phyloP scores from a whole-genome alignment of 2,113 vertebrate species.

The Sturnus vulgaris region DNA sequence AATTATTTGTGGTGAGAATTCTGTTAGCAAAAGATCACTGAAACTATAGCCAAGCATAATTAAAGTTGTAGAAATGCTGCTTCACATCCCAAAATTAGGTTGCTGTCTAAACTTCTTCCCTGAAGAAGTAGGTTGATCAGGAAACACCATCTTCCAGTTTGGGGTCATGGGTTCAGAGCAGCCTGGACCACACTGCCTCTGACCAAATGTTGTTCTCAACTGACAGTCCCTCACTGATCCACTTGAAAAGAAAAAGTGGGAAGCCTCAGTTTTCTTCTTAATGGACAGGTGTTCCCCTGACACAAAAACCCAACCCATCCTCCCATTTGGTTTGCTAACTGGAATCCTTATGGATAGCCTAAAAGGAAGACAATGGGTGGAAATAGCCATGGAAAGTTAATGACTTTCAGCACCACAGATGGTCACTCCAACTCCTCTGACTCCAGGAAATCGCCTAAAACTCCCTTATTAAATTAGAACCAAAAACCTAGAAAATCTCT shows the following conservation, averaged over 20 bases:
- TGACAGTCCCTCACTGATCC: not conserved
- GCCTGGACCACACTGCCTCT: not conserved
- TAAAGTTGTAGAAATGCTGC: not conserved
- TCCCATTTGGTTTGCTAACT: not conserved
- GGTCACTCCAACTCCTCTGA: not conserved
- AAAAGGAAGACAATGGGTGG: slow-evolving; percentile 42
- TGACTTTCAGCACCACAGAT: slow-evolving; percentile 45
- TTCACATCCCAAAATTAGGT: not conserved
- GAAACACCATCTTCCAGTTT: not conserved
- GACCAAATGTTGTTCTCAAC: slow-evolving; percentile 35
- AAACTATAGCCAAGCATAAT: not conserved
- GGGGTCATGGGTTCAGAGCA: not conserved
- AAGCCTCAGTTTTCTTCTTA: not conserved
- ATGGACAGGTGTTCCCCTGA: slow-evolving; percentile 47
- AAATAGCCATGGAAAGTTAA: slow-evolving; percentile 43
- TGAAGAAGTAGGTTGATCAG: not conserved
- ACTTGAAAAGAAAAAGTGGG: slow-evolving; percentile 14
- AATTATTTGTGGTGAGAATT: not conserved
- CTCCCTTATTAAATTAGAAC: not conserved
- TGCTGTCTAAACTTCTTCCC: not conserved
- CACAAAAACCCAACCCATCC: not conserved
- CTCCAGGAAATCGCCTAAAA: slow-evolving; percentile 3
- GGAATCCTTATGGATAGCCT: not conserved
- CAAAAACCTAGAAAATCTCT: not conserved
- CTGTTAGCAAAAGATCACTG: not conserved